These are phyloP conservation scores for Drosophila colorata DNA, from an alignment of 2,888 invertebrate genomes.

Conservation along the genomic window DNA sequence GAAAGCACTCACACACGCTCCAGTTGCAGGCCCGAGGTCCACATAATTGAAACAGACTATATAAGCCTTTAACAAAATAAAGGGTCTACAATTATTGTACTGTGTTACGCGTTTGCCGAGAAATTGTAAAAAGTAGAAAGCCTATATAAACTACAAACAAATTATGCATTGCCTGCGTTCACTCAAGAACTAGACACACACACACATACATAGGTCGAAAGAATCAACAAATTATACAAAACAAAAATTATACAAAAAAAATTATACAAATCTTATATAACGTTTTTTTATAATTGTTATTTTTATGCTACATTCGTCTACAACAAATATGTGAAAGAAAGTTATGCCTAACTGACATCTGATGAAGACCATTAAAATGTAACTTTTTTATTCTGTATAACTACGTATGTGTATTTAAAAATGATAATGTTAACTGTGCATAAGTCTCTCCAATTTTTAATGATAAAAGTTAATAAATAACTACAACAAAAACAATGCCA, in stretches of 20 bases:
- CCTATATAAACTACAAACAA: conserved; percentile 22
- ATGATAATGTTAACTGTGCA: conserved; percentile 72
- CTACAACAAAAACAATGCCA: conserved; percentile 30
- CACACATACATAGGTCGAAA: conserved; percentile 22
- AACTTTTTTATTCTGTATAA: conserved; percentile 72
- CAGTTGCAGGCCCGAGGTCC: conserved; percentile 24
- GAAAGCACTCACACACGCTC: conserved; percentile 26
- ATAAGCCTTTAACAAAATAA: conserved; percentile 9
- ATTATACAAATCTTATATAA: conserved; percentile 53
- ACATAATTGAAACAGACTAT: conserved; percentile 17
- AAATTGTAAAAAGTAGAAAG: conserved; percentile 53
- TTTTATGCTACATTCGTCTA: conserved; percentile 75
- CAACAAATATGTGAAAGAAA: conserved; percentile 36
- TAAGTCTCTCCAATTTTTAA: conserved; percentile 75
- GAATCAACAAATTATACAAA: conserved; percentile 35
- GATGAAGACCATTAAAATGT: conserved; percentile 55
- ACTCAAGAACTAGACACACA: conserved; percentile 22
- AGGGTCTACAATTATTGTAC: conserved; percentile 25
- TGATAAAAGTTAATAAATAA: conserved; percentile 48
- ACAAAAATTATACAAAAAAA: conserved; percentile 27
- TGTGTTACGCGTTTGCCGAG: conserved; percentile 33
- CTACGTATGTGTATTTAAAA: conserved; percentile 64
- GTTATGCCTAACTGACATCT: conserved; percentile 54
- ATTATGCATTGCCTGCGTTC: conserved; percentile 35
- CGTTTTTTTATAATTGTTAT: conserved; percentile 77